A percentile compares a stretch with the other conserved stretches of the same genome.
These are phyloP conservation scores for Eurosta solidaginis DNA, from an alignment of 1,140 invertebrate genomes.

Conservation along the genomic window DNA sequence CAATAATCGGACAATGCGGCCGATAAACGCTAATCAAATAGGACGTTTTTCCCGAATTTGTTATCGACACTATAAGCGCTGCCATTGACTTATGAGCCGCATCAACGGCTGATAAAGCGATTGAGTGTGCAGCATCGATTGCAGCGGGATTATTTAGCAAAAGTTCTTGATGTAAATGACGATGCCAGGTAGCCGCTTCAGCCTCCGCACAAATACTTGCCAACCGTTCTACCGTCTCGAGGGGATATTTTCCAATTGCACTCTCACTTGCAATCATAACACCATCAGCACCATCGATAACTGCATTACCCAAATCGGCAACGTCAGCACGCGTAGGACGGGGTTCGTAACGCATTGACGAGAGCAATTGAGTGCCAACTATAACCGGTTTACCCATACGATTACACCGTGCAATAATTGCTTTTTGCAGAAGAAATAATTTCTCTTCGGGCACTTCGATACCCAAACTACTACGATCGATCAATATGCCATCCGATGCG, in stretches of 20 bases:
- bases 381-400: conserved; percentile 93
- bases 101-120: conserved; percentile 94
- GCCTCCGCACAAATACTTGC: conserved; percentile 96
- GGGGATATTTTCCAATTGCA: conserved; percentile 94
- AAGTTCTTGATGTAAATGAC: conserved; percentile 87
- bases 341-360: conserved; percentile 95
- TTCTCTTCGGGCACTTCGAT: conserved; percentile 98
- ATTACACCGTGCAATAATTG: conserved; percentile 91
- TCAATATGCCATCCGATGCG: conserved; percentile 94
- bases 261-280: conserved; percentile 98
- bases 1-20: conserved; percentile 93
- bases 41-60: conserved; percentile 91
- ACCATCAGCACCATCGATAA: conserved; percentile 95
- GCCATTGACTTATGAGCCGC: conserved; percentile 90
- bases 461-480: conserved; percentile 92
- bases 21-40: conserved; percentile 91
- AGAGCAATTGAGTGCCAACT: conserved; percentile 96
- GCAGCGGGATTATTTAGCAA: conserved; percentile 70
- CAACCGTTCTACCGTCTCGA: conserved; percentile 89
- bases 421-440: conserved; percentile 96
- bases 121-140: conserved; percentile 87
- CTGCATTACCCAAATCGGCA: conserved; percentile 95
- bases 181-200: conserved; percentile 94
- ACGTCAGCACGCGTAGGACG: conserved; percentile 92
- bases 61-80: conserved; percentile 93